Evolutionary conservation across 2,113 vertebrate genomes (phyloP), one percentile per base, ranked within the genome.

Genomic region (Ptilorrhoa leucosticta): DNA sequence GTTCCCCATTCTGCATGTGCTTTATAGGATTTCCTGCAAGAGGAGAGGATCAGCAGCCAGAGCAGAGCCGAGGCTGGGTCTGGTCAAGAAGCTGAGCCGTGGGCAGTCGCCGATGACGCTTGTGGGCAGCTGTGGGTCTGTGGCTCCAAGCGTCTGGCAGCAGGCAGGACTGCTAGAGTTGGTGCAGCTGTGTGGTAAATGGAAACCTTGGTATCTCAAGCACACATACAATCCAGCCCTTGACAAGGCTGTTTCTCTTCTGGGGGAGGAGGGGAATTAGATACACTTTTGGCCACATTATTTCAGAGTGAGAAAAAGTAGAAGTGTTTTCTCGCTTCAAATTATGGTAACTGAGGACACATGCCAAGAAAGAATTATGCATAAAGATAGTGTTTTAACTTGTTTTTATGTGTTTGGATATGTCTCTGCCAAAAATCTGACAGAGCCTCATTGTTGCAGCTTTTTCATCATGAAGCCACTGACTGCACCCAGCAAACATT

Each of bases 301-400:
- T 96, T 98, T 96, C 94, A 69, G 89, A 97, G 58, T 78, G 94
- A 66, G 71, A 97, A 97, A 98, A 96, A 98, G 95, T 88, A 97
- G 85, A 98, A 98, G 89, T 96, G 97, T 96, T 98, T 97, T 97
- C 97, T 98, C 94, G 90, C 97, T 98, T 94, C 89, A 97, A 95
- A 95, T 93, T 94, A 71, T 96, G 94, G 96, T 96, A 97, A 97
- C 83, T 91, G 89, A 94, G 94, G 95, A 96, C 87, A 76, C 86
- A 81, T 87, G 97, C 97, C 97, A 98, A 98, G 93, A 98, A 96
- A 97, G 96, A 97, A 98, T 97, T 98, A 97, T 95, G 87, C 87
- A 97, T 96, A 97, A 98, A 98, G 96, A 98, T 96, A 96, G 92
- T 97, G 96, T 98, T 98, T 98, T 97, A 98, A 96, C 93, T 95